Conservation (phyloP, 2,113 vertebrate genomes). For the Podarcis cretensis region DNA sequence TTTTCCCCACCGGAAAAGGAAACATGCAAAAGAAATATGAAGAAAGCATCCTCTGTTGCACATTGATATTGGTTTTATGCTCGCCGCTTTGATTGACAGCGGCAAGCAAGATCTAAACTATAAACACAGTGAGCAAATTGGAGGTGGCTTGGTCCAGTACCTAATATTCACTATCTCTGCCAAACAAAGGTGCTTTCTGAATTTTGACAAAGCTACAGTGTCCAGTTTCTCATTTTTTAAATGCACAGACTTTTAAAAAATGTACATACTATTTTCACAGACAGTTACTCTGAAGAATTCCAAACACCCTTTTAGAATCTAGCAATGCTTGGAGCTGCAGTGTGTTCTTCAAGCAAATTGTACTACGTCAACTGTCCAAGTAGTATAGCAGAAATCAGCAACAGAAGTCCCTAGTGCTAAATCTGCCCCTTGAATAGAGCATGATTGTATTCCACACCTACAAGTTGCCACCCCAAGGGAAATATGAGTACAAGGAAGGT, state of each 20-base stretch:
- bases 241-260: neutral
- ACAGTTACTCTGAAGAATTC: slow-evolving; percentile 35
- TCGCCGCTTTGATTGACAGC: slow-evolving; percentile 67
- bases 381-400: neutral
- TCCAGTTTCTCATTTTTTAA: slow-evolving; percentile 35
- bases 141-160: slow-evolving; percentile 9
- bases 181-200: slow-evolving; percentile 19
- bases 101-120: slow-evolving; percentile 81
- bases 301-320: slow-evolving; percentile 37
- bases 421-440: neutral
- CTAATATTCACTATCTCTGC: slow-evolving; percentile 15
- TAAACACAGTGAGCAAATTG: slow-evolving; percentile 73
- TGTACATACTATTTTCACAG: neutral
- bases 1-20: slow-evolving; percentile 83
- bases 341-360: slow-evolving; percentile 42
- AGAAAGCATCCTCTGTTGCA: slow-evolving; percentile 72
- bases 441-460: neutral
- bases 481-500: neutral
- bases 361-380: slow-evolving; percentile 41
- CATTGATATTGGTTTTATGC: slow-evolving; percentile 63
- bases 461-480: neutral
- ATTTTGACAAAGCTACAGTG: slow-evolving; percentile 13
- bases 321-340: neutral
- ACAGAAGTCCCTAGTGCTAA: neutral
- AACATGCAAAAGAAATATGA: slow-evolving; percentile 85